Percentiles rank a stretch among this genome's conserved stretches.
Evolutionary conservation across 2,888 invertebrate species (phyloP).

Genomic region (Plebejus melissa): DNA sequence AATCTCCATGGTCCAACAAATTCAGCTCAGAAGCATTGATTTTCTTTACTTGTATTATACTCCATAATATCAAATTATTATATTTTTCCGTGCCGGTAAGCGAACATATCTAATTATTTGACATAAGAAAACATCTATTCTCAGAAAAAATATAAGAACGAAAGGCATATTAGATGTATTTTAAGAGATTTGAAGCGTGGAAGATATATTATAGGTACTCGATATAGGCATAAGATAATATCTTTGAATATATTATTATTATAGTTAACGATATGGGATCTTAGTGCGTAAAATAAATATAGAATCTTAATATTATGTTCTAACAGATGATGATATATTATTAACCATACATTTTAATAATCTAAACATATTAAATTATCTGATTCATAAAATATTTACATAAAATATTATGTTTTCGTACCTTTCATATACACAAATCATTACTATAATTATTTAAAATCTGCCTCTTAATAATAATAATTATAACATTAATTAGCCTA

Average conservation of each 20-base stretch:
- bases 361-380: no score
- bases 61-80: neutral
- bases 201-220: neutral
- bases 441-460: no score
- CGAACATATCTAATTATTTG: neutral
- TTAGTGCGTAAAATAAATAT: neutral
- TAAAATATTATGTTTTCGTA: no score
- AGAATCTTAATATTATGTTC: neutral
- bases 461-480: no score
- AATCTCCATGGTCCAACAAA: neutral
- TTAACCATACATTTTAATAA: no score
- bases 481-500: no score
- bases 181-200: conserved; percentile 3
- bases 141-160: neutral
- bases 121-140: neutral
- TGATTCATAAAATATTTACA: no score
- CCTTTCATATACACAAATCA: no score
- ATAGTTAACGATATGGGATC: neutral
- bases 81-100: neutral
- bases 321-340: no score
- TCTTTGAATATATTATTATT: neutral
- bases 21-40: neutral
- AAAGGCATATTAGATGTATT: neutral
- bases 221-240: neutral
- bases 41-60: neutral